These are phyloP conservation scores for Drosophila insularis DNA, from an alignment of 1,140 invertebrate species.

Conservation along the genomic window DNA sequence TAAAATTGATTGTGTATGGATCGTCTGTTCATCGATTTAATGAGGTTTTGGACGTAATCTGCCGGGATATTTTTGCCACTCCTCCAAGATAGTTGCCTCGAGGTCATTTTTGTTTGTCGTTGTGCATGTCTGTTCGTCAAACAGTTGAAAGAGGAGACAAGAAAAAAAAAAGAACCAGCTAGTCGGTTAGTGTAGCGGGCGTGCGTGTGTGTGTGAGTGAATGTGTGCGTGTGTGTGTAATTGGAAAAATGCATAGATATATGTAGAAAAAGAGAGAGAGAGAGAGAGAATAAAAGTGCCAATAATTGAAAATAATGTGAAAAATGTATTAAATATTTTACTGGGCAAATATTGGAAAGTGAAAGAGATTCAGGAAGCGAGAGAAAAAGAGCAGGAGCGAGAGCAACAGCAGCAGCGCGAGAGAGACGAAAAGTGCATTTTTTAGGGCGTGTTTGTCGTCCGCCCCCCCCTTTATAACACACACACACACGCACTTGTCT, in stretches of 20 bases:
- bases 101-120: too few relatives aligned
- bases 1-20: too few relatives aligned
- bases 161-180: background rate
- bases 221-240: constrained; percentile 58
- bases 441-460: constrained; percentile 61
- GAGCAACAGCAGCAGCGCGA: background rate
- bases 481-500: constrained; percentile 10
- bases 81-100: too few relatives aligned
- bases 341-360: constrained; percentile 12
- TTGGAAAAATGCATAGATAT: constrained; percentile 70
- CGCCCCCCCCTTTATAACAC: constrained; percentile 24
- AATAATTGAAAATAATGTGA: constrained; percentile 26
- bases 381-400: background rate
- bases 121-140: too few relatives aligned
- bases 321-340: constrained; percentile 15
- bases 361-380: background rate
- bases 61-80: too few relatives aligned
- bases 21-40: too few relatives aligned
- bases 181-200: constrained; percentile 29
- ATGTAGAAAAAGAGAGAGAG: constrained; percentile 28
- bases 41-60: too few relatives aligned
- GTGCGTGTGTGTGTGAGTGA: constrained; percentile 51
- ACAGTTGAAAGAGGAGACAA: background rate
- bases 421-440: constrained; percentile 50
- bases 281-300: constrained; percentile 37